Evolutionary conservation across 2,888 invertebrate species (phyloP), one percentile per base, ranked within the genome.

Genomic region (Parnassius mnemosyne): DNA sequence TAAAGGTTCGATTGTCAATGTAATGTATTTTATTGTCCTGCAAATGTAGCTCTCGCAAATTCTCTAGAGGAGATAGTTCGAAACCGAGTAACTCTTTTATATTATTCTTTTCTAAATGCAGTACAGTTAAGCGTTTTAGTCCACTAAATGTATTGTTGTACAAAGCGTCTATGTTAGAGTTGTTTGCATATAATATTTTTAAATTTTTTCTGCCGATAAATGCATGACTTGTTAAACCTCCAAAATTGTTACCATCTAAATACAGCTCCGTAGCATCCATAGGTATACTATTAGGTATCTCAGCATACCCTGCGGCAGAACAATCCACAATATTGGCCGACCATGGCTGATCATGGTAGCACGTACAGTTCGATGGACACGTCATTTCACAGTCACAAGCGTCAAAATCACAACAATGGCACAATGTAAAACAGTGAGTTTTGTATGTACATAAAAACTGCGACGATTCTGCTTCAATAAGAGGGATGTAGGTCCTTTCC

Each of bases 371-470:
- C 53, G 93, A 94, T 55, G 98, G 98, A 83, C 98, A 98, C 70
- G 96, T 97, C 96, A 98, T 98, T 92, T 98, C 97, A 92, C 98
- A 98, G 89, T 98, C 98, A 92, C 98, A 98, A 59, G 97, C 97
- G 84, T 97, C 98, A 87, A 97, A 98, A 84, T 98, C 97, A 89
- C 98, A 98, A 91, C 98, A 98, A 81, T 97, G 97, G 80, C 98
- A 98, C 68, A 97, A 93, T 12, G 98, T 96, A 85, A 97, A 98
- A 89, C 98, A 98, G 84, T 98, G 97, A 50, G 96, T 96, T 87
- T 96, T 96, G 89, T 98, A 98, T 67, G 95, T 95, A 92, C 98
- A 98, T 74, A 98, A 93, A 88, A 98, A 98, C 86, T 97, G 97
- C 59, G 96, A 96, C 0, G 97, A 95, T 81, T 96, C 96, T 44